phyloP scores from a whole-genome alignment of 2,797 vertebrate species.

The Delichon dasypus region DNA sequence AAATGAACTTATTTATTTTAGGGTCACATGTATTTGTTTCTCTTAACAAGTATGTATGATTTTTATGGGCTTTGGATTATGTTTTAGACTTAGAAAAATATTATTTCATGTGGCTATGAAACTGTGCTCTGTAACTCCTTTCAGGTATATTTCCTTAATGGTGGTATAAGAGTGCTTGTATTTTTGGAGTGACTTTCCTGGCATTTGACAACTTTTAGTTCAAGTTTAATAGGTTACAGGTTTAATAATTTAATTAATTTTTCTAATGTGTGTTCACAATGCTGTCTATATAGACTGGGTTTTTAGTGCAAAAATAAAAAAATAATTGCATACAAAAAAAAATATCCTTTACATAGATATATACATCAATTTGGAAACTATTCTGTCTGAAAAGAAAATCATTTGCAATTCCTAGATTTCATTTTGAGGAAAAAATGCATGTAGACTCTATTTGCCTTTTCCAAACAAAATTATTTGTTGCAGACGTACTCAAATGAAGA shows the following conservation, averaged over 20 bases:
- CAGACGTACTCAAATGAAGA: neutral
- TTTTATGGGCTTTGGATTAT: conserved; percentile 28
- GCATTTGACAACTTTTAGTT: neutral
- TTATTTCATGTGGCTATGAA: conserved; percentile 18
- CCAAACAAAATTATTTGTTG: neutral
- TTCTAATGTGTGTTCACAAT: neutral
- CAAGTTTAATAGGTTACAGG: neutral
- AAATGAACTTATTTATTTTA: neutral
- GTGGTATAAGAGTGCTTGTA: neutral
- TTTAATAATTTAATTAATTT: conserved; percentile 15
- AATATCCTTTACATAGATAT: neutral
- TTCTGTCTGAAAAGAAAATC: neutral
- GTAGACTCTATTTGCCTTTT: neutral
- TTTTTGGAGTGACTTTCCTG: neutral
- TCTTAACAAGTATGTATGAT: neutral
- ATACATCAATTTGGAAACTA: neutral
- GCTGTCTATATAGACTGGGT: neutral
- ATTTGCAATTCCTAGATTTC: neutral
- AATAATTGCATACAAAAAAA: neutral
- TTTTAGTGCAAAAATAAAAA: neutral
- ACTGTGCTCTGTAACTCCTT: neutral
- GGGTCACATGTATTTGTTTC: neutral
- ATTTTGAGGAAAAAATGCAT: neutral
- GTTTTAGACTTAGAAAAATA: conserved; percentile 30
- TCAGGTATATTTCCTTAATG: conserved; percentile 21